Base-by-base conservation (phyloP, 1,140 invertebrate species). In the Charaxes varanes region DNA sequence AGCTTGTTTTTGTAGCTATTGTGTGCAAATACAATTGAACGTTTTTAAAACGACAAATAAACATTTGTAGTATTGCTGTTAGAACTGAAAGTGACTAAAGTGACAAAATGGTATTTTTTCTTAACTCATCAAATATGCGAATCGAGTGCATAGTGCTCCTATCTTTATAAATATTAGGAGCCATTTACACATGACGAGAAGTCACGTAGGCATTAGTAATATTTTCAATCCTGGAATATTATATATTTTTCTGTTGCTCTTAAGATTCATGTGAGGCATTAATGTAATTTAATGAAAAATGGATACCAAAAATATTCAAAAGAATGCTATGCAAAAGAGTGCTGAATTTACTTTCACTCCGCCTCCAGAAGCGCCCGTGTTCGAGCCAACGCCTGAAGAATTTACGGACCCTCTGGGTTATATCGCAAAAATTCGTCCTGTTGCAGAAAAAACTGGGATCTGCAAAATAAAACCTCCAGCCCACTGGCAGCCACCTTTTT, bases 401-500 rank as follows among this genome's bases (percentile, higher is more conserved):
- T 91, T 91, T 71, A 66, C 84, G 57, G 89, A 91, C 78, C 89
- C 90, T 19, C 65, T 91, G 38, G 87, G 80, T 7, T 91, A 91
- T 62, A 90, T 91, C 10, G 86, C 85, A 16, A 89, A 89, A 80
- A 91, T 91, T 44, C 77, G 89, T 33, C 86, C 88, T 7, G 82
- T 86, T 18, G 90, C 88, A 2, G 89, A 91, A 67, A 83, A 87
- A 68, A 87, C 86, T 44, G 90, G 90, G 14, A 90, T 91, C 30
- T 90, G 90, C 58, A 90, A 90, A 82, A 90, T 91, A 54, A 88
- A 87, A 49, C 90, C 90, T 19, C 90, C 90, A 15, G 50, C 85
- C 36, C 87, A 89, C 60, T 99, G 97, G 97, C 95, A 97, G 76
- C 97, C 97, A 60, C 97, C 97, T 30, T 99, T 99, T 90, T 95